Base-by-base conservation (phyloP, 2,888 invertebrate genomes). In the Agrotis segetum region DNA sequence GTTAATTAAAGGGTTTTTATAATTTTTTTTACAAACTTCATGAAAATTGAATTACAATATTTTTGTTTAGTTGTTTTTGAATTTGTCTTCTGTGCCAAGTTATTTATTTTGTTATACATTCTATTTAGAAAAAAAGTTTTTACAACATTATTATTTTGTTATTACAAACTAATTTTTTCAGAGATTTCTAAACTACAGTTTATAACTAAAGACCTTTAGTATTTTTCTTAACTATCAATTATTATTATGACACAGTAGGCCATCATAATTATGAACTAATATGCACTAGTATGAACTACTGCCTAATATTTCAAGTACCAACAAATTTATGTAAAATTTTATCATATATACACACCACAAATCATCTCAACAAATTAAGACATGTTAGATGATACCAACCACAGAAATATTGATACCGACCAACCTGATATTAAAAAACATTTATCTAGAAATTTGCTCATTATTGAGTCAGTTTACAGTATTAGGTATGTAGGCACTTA, bases 401-500 rank as follows among this genome's bases (percentile, higher is more conserved):
- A n/a, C n/a, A n/a, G n/a, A n/a, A n/a, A n/a, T n/a, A n/a, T n/a
- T n/a, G 29, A 14, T 21, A 0, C n/a, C 13, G 53, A 34, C 14
- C 46, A 29, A 11, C 5, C 24, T 72, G 44, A 19, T 29, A 13
- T 24, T 44, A 50, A 14, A 14, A 19, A 29, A 4, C 29, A 14
- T 21, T 44, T 49, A 40, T 16, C 24, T 13, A 29, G 1, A 11
- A 19, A 24, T 40, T 40, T 49, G 17, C 40, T 14, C 5, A 4
- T n/a, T 9, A 17, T 21, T 29, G 9, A 64, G 13, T 21, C 44
- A 50, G 21, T 46, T 60, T 29, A 60, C 44, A 29, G 14, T 44
- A 19, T 44, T 17, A n/a, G n/a, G n/a, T n/a, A 17, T 17, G 2
- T 52, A 34, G 7, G 44, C 29, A 76, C 71, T 75, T 44, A 55